Evolutionary conservation across 2,113 vertebrate species (phyloP).

Genomic region (Azemiops feae): DNA sequence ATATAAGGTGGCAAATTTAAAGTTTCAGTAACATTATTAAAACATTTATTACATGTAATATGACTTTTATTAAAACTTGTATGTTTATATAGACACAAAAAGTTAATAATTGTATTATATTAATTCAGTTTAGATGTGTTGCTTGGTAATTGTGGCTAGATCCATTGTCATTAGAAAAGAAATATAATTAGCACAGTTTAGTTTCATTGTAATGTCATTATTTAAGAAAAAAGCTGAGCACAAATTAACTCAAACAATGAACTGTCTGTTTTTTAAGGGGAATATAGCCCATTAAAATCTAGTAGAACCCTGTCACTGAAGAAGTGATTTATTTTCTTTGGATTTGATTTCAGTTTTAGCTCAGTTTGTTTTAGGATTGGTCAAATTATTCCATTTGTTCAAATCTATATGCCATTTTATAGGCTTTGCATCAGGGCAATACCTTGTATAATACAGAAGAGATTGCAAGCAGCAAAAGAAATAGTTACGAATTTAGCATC

Average conservation of each 20-base stretch:
- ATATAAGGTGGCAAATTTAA: background rate
- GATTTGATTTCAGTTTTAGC: background rate
- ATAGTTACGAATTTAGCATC: constrained; percentile 38
- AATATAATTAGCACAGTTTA: background rate
- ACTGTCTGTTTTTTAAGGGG: background rate
- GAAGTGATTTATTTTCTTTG: background rate
- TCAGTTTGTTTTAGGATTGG: constrained; percentile 7
- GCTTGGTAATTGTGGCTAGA: background rate
- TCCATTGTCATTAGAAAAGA: background rate
- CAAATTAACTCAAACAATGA: background rate
- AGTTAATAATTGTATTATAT: background rate
- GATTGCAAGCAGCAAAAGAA: constrained; percentile 44
- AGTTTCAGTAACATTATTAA: background rate
- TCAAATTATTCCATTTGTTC: background rate
- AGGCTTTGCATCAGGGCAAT: constrained; percentile 65
- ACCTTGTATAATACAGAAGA: constrained; percentile 57
- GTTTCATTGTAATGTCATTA: background rate
- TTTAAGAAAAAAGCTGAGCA: background rate
- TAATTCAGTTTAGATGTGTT: background rate
- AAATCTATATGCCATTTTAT: constrained; percentile 42
- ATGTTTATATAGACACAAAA: background rate
- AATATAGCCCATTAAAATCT: background rate
- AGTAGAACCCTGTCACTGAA: background rate
- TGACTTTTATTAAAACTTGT: too few species aligned
- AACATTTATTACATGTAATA: background rate